Conservation (phyloP, 37 sponge, comb jelly and placozoan genomes). For the Diacarnus erythraeanus region DNA sequence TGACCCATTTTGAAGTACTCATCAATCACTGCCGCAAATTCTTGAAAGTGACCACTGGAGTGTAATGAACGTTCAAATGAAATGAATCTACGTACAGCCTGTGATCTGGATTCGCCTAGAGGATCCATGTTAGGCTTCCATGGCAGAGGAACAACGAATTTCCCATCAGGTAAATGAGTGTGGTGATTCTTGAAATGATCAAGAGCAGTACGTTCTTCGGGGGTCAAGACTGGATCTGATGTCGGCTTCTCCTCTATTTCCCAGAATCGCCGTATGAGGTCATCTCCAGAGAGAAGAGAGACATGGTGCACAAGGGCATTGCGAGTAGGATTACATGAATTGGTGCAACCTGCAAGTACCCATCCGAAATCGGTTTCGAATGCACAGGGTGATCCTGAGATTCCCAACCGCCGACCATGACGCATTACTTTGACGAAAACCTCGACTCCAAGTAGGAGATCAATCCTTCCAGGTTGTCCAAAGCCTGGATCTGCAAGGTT, state of each 20-base stretch:
- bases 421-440: slow-evolving; percentile 30
- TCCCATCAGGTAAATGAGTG: slow-evolving; percentile 12
- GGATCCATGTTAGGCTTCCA: not conserved
- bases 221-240: no score
- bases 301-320: not conserved
- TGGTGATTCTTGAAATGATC: slow-evolving; percentile 32
- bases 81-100: slow-evolving; percentile 34
- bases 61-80: slow-evolving; percentile 44
- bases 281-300: slow-evolving; percentile 11
- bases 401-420: slow-evolving; percentile 42
- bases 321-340: not conserved
- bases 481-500: slow-evolving; percentile 31
- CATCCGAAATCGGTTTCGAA: slow-evolving; percentile 36
- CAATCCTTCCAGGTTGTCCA: slow-evolving; percentile 37
- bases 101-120: no score
- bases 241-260: no score
- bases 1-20: slow-evolving; percentile 40
- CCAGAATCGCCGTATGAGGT: no score
- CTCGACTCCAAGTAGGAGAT: slow-evolving; percentile 32
- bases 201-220: slow-evolving; percentile 1
- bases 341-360: slow-evolving; percentile 35
- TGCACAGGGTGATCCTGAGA: slow-evolving; percentile 1
- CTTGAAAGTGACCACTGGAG: slow-evolving; percentile 24
- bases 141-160: slow-evolving; percentile 46
- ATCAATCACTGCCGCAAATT: slow-evolving; percentile 27